Conservation (phyloP, 1,140 invertebrate species). For the Pseudomyrmex dendroicus region DNA sequence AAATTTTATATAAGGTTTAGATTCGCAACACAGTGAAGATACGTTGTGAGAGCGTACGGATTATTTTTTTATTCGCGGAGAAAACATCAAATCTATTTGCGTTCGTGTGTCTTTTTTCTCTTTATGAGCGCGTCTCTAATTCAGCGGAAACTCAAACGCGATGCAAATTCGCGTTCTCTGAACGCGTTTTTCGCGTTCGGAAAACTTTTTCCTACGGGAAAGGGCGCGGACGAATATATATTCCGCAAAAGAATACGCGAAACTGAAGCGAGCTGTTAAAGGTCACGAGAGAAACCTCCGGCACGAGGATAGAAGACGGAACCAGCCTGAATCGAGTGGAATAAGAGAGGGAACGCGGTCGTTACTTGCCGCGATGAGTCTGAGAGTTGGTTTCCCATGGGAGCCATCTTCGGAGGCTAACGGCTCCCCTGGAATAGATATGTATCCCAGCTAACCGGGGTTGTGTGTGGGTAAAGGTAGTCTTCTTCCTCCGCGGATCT, state of each 20-base stretch:
- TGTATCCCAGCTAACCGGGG: constrained; percentile 69
- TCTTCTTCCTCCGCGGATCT: constrained; percentile 41
- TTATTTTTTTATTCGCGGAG: not conserved
- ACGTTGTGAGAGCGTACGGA: not conserved
- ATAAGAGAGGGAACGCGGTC: constrained; percentile 73
- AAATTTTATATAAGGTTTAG: too few species aligned
- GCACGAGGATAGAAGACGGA: constrained; percentile 73
- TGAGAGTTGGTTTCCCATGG: constrained; percentile 81
- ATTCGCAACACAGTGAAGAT: too few species aligned
- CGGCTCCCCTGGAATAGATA: constrained; percentile 80
- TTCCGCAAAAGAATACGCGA: constrained; percentile 39
- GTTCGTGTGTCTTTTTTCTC: not conserved
- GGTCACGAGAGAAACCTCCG: constrained; percentile 61
- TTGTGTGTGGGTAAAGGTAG: constrained; percentile 26
- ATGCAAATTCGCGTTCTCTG: constrained; percentile 4
- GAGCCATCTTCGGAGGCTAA: constrained; percentile 79
- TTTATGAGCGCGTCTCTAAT: constrained; percentile 6
- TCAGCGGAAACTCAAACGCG: not conserved
- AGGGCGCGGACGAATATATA: constrained; percentile 39
- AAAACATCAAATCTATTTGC: not conserved
- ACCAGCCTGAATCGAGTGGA: constrained; percentile 71
- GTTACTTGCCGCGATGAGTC: constrained; percentile 81
- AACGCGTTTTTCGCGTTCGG: not conserved
- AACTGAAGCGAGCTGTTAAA: constrained; percentile 75
- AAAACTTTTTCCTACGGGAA: constrained; percentile 41